These are phyloP conservation scores for Ceyx margarethae DNA, from an alignment of 2,113 vertebrate genomes.

Conservation along the genomic window DNA sequence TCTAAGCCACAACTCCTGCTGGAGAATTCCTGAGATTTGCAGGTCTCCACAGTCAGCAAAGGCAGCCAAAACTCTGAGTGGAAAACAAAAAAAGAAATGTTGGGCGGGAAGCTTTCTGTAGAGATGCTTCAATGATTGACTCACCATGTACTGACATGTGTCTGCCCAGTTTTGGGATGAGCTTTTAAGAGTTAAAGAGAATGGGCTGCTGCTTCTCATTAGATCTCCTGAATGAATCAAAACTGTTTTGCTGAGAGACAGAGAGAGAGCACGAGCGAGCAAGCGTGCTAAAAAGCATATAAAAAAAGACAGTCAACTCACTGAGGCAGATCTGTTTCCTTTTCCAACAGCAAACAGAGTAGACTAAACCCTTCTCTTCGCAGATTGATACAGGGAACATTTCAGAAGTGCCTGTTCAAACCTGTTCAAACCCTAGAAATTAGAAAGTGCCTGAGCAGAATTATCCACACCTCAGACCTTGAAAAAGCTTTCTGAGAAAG, in stretches of 20 bases:
- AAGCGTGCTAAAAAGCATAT: not conserved
- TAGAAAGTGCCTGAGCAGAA: not conserved
- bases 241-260: not conserved
- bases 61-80: slow-evolving; percentile 9
- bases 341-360: not conserved
- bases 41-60: slow-evolving; percentile 3
- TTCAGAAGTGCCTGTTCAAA: not conserved
- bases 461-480: not conserved
- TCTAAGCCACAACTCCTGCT: slow-evolving; percentile 23
- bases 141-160: not conserved
- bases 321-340: not conserved
- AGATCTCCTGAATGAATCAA: not conserved
- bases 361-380: not conserved
- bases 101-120: not conserved
- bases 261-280: too few species aligned
- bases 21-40: not conserved
- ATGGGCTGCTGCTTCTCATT: not conserved
- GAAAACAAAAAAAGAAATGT: slow-evolving; percentile 2
- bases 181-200: not conserved
- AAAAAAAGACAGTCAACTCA: not conserved
- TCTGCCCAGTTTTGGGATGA: not conserved
- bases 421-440: not conserved
- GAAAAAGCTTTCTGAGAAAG: not conserved
- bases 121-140: not conserved
- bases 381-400: slow-evolving; percentile 52